These are phyloP conservation scores for Pteria penguin DNA, from an alignment of 2,888 invertebrate genomes.

Conservation along the genomic window DNA sequence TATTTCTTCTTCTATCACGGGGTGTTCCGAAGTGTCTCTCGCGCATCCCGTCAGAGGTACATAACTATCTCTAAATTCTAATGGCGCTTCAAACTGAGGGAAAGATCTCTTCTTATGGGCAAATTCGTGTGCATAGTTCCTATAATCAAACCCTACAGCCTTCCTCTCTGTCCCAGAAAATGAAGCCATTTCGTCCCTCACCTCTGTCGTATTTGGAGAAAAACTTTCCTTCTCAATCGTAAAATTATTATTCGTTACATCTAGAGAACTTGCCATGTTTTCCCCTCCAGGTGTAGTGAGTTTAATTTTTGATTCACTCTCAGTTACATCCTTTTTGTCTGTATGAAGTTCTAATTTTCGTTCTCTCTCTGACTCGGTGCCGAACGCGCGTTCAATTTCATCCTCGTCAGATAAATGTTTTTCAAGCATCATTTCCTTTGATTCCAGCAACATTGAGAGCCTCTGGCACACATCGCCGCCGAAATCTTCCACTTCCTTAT, in stretches of 20 bases:
- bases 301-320: background rate
- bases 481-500: constrained; percentile 53
- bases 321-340: background rate
- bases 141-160: constrained; percentile 10
- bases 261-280: background rate
- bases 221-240: background rate
- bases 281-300: no score
- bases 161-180: background rate
- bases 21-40: background rate
- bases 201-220: no score
- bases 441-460: constrained; percentile 64
- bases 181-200: background rate
- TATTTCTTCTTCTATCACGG: constrained; percentile 18
- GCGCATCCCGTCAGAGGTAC: background rate
- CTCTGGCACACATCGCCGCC: constrained; percentile 66
- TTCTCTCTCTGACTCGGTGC: background rate
- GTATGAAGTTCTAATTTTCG: no score
- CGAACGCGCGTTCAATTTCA: background rate
- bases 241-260: background rate
- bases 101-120: background rate
- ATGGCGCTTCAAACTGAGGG: background rate
- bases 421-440: constrained; percentile 12
- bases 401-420: background rate
- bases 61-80: background rate
- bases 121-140: background rate